These are phyloP conservation scores for Artibeus jamaicensis DNA, from an alignment of 2,797 vertebrate genomes.

Conservation along the genomic window DNA sequence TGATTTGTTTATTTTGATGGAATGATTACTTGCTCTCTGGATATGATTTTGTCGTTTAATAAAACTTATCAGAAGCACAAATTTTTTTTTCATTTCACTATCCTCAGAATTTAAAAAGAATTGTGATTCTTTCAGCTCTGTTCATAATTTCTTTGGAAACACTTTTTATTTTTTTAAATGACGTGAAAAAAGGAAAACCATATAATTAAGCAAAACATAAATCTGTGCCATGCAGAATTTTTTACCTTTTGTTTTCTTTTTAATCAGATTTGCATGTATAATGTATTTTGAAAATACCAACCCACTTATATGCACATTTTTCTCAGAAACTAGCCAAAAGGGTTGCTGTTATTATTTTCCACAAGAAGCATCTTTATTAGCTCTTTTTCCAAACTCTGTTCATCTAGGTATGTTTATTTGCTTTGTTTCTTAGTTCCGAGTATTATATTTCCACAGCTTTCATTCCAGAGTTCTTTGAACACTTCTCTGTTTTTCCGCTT, in stretches of 20 bases:
- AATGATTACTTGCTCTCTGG: not conserved
- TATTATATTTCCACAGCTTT: not conserved
- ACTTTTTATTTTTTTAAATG: not conserved
- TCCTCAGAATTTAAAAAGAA: not conserved
- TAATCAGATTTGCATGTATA: not conserved
- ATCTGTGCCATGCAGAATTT: not conserved
- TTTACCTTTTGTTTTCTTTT: slow-evolving; percentile 33
- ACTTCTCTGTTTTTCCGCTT: not conserved
- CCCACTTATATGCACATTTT: not conserved
- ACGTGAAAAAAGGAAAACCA: not conserved
- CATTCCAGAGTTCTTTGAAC: not conserved
- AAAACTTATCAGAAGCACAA: not conserved
- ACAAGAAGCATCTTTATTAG: not conserved
- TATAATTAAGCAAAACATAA: not conserved
- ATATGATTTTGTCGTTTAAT: not conserved
- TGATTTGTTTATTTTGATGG: not conserved
- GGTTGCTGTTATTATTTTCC: not conserved
- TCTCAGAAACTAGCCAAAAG: not conserved
- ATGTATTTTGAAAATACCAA: not conserved
- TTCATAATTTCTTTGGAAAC: slow-evolving; percentile 29
- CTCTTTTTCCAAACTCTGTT: not conserved
- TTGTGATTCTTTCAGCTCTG: not conserved
- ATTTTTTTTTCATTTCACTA: not conserved
- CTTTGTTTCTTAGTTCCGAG: not conserved
- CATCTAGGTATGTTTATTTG: not conserved